Evolutionary conservation across 2,888 invertebrate genomes (phyloP), one percentile per base, ranked within the genome.

Genomic region (Allolobophora icterica): DNA sequence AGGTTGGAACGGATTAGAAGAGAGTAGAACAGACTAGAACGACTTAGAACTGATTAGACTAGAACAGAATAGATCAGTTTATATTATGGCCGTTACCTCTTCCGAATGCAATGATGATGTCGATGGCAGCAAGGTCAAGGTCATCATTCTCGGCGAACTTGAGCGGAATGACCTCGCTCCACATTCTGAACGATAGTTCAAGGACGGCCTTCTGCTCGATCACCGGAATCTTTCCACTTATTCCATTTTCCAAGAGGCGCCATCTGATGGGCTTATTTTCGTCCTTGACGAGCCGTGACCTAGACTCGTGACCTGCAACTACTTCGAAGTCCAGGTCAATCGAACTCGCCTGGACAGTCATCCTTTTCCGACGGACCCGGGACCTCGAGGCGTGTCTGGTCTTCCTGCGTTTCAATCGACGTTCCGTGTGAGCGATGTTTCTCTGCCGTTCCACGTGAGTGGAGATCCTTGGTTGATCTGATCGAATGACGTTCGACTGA

Each of bases 101-200:
- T 52, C 94, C 95, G 92, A 95, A 95, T 17, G 94, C 95, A 19
- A 95, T 94, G 91, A 95, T 94, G 90, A 95, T 95, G 93, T 95
- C 95, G 13, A 95, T 94, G 84, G 93, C 93, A 42, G 93, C 92
- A 45, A 95, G 94, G 92, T 94, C 94, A 2, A 94, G 94, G 42
- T 93, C 92, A 0, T 92, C 94, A 92, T 95, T 94, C 93, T 95
- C 95, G 83, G 93, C 92, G 92, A 95, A 95, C 38, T 94, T 93
- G 8, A 95, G 92, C 0, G 95, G 95, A 87, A 95, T 95, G 17
- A 95, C 95, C 93, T 95, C 95, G 90, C 94, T 94, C 95, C 95
- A 95, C 95, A 95, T 95, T 33, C 95, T 93, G 93, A 95, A 95
- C 58, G 95, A 90, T 83, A 95, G 93, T 89, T 94, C 94, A 34